Conservation (phyloP, 2,797 vertebrate species). For the Anas bahamensis region DNA sequence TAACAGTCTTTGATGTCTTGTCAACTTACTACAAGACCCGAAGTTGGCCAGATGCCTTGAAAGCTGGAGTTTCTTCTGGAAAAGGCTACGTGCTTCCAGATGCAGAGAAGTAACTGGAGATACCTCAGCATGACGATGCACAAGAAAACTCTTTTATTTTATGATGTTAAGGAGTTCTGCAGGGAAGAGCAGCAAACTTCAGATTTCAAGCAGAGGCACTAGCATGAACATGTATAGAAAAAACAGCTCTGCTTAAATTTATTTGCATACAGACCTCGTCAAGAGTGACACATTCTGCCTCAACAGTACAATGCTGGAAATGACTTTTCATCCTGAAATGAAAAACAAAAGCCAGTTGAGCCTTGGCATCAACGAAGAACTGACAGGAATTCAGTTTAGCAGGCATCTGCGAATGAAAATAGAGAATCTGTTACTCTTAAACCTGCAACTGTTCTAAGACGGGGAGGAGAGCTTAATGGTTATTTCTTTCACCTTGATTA, state of each 20-base stretch:
- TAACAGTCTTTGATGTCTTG: constrained; percentile 90
- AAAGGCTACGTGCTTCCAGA: constrained; percentile 85
- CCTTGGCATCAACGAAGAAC: not conserved
- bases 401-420: no score
- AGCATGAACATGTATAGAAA: not conserved
- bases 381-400: not conserved
- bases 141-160: constrained; percentile 33
- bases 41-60: constrained; percentile 88
- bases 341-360: not conserved
- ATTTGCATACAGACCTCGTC: not conserved
- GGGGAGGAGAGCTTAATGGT: not conserved
- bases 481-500: not conserved
- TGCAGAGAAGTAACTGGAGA: not conserved
- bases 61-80: constrained; percentile 84
- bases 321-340: not conserved
- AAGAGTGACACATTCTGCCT: not conserved
- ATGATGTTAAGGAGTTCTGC: not conserved
- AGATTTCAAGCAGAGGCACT: not conserved
- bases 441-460: not conserved
- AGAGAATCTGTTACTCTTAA: not conserved
- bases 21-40: constrained; percentile 80
- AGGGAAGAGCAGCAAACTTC: not conserved
- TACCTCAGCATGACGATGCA: not conserved
- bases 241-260: not conserved
- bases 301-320: not conserved